These are phyloP conservation scores for Sebastes ruberrimus DNA, from an alignment of 2,797 vertebrate genomes.

Conservation along the genomic window DNA sequence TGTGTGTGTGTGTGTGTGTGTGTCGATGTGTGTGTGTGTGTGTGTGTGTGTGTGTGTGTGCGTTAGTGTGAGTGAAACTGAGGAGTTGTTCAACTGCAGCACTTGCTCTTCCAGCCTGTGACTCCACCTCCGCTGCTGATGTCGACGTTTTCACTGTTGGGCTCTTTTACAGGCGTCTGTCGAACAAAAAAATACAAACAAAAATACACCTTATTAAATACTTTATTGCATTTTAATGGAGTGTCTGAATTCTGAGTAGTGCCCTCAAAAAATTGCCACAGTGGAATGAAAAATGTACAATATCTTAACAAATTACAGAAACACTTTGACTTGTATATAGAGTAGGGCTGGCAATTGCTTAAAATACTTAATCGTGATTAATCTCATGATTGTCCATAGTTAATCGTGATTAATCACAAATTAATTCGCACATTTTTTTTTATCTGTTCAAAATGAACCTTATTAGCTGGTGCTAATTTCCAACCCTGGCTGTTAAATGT, in stretches of 20 bases:
- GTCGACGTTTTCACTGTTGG: slow-evolving; percentile 99
- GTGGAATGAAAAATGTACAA: too few relatives aligned
- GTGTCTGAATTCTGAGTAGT: background rate
- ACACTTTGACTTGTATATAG: too few relatives aligned
- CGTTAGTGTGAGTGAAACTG: slow-evolving; percentile 59
- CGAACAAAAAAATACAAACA: slow-evolving; percentile 16
- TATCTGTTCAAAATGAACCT: too few relatives aligned
- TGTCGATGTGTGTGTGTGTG: too few relatives aligned
- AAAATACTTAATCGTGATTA: too few relatives aligned
- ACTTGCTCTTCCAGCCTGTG: slow-evolving; percentile 99
- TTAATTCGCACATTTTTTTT: too few relatives aligned
- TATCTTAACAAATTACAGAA: too few relatives aligned
- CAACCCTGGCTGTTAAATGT: too few relatives aligned
- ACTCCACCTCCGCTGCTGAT: slow-evolving; percentile 96
- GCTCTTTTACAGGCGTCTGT: slow-evolving; percentile 99
- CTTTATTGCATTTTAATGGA: background rate
- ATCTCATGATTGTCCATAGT: too few relatives aligned
- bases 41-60: slow-evolving; percentile 16
- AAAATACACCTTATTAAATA: background rate
- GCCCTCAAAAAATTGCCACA: background rate
- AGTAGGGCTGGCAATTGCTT: too few relatives aligned
- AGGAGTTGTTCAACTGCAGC: slow-evolving; percentile 90
- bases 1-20: background rate
- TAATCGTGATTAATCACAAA: too few relatives aligned
- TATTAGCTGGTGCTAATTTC: too few relatives aligned